Conservation (phyloP, 2,113 vertebrate species). For the Trachemys scripta region DNA sequence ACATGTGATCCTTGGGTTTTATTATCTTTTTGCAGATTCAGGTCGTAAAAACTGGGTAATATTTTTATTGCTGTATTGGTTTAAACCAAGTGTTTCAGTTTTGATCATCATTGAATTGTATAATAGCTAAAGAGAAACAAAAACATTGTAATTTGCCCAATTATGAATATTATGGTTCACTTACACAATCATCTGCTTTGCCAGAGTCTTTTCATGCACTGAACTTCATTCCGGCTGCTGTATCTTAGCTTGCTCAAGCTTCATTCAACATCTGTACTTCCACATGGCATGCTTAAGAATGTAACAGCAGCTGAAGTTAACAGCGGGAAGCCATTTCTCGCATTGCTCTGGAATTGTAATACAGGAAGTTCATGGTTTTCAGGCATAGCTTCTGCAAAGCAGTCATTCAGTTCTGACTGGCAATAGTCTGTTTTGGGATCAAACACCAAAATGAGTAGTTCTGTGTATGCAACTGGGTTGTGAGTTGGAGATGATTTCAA, state of each 20-base stretch:
- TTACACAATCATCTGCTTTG: not conserved
- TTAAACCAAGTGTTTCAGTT: not conserved
- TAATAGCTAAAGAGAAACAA: not conserved
- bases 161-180: not conserved
- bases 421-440: not conserved
- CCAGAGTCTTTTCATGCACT: not conserved
- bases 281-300: accelerated
- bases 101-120: not conserved
- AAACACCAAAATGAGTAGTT: not conserved
- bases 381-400: not conserved
- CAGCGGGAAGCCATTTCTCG: not conserved
- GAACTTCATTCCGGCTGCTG: not conserved
- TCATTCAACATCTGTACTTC: not conserved
- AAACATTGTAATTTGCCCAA: not conserved
- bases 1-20: not conserved
- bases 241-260: not conserved
- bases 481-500: not conserved
- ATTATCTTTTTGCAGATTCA: not conserved
- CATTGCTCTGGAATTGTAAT: not conserved
- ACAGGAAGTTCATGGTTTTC: not conserved
- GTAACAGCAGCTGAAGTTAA: not conserved
- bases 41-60: not conserved
- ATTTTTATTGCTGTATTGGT: not conserved
- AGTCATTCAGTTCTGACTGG: not conserved
- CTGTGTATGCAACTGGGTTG: accelerated